Evolutionary conservation across 2,797 vertebrate genomes (phyloP), one percentile per base, ranked within the genome.

Genomic region (Tokudaia muenninki): DNA sequence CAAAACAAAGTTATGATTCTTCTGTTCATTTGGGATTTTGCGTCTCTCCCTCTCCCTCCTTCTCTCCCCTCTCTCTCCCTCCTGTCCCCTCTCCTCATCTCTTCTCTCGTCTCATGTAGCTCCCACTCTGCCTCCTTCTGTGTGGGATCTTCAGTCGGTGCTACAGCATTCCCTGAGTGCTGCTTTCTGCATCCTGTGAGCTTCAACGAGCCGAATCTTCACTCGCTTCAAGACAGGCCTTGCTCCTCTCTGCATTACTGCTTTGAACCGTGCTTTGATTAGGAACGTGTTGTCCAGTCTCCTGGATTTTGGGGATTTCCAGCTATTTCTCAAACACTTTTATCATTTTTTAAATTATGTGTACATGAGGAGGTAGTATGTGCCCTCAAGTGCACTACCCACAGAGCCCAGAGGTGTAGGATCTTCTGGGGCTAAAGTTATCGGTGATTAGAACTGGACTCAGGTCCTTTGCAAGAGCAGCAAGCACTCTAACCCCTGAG

Each of bases 1-100:
- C 70, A 79, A 95, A 89, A 72, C 61, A 75, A 50, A 70, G 59
- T 95, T 12, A 82, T 82, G 21, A 89, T 82, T 96, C 59, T 79
- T 90, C 21, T 74, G 31, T 81, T 96, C 84, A 44, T 50, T 92
- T 94, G 77, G 88, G 72, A 81, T 94, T 92, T 93, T 75, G 83
- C 94, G 22, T 11, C 55, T 81, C 59, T 34, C 31, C 3, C 41
- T 37, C n/a, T 16, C 6, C n/a, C 34, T n/a, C 19, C 21, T 2
- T 4, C 52, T 81, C 19, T 12, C n/a, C 6, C 6, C 74, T 17
- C 26, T 3, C 7, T 24, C 34, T 13, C 34, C 57, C 55, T n/a
- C 21, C 22, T 5, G 1, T 17, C 11, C 4, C 11, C 52, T 81
- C 21, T 13, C n/a, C 34, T 72, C 70, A 21, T 63, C n/a, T 41